A percentile compares a stretch with the other conserved stretches of the same genome.
Conservation (phyloP, 1,140 invertebrate species). For the Drosophila leontia region DNA sequence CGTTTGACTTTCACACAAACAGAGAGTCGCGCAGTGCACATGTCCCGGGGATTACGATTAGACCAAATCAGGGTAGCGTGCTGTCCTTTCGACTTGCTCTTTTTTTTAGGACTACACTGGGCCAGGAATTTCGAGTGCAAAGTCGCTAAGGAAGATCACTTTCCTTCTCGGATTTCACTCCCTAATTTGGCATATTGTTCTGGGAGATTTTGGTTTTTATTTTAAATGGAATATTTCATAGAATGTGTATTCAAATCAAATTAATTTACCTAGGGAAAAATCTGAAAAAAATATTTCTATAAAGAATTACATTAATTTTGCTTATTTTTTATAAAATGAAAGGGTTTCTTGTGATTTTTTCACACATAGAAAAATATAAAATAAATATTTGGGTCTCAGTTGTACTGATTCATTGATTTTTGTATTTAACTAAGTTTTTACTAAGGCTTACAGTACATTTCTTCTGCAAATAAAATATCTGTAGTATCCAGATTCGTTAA, state of each 20-base stretch:
- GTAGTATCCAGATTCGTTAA: neutral
- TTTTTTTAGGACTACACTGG: conserved; percentile 13
- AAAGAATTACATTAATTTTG: too few relatives aligned
- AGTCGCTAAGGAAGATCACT: conserved; percentile 2
- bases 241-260: neutral
- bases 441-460: neutral
- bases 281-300: too few relatives aligned
- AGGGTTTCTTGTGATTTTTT: neutral
- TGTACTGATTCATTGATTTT: neutral
- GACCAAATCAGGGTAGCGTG: conserved; percentile 13
- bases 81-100: conserved; percentile 44
- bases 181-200: conserved; percentile 13
- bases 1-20: conserved; percentile 78
- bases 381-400: neutral
- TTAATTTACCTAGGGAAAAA: neutral
- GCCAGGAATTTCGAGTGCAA: neutral
- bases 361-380: neutral
- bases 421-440: neutral
- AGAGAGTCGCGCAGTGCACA: conserved; percentile 57
- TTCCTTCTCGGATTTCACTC: conserved; percentile 5
- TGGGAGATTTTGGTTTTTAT: neutral
- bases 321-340: neutral
- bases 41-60: conserved; percentile 66
- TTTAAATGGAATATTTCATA: neutral
- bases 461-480: neutral